Conservation (phyloP, 2,797 vertebrate species). For the Podargus strigoides region DNA sequence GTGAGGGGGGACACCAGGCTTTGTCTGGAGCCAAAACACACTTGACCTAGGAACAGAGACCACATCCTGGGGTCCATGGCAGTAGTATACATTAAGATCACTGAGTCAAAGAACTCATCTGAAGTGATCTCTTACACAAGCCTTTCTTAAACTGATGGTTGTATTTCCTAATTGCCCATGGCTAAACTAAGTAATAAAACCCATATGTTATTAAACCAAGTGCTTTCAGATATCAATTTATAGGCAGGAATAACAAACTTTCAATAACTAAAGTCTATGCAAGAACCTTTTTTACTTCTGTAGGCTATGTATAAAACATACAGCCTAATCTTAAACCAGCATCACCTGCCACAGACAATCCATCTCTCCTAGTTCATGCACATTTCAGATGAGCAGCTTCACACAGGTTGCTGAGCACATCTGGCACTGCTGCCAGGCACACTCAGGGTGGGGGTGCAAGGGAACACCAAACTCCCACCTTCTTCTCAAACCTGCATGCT, state of each 20-base stretch:
- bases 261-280: background rate
- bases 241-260: background rate
- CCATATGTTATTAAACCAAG: background rate
- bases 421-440: rapidly evolving
- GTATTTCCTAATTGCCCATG: background rate
- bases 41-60: background rate
- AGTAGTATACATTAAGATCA: rapidly evolving
- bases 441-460: rapidly evolving
- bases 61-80: rapidly evolving
- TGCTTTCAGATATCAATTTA: background rate
- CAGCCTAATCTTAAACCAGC: background rate
- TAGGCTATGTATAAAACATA: rapidly evolving
- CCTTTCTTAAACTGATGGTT: background rate
- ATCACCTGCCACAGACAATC: background rate
- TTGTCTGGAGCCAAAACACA: background rate
- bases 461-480: no score
- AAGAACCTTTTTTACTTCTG: background rate
- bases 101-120: background rate
- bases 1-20: rapidly evolving
- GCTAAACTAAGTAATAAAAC: background rate
- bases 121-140: background rate
- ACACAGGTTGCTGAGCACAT: background rate
- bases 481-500: background rate
- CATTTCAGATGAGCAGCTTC: rapidly evolving
- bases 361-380: background rate